phyloP scores from a whole-genome alignment of 1,140 invertebrate genomes.

The Papilio dardanus region DNA sequence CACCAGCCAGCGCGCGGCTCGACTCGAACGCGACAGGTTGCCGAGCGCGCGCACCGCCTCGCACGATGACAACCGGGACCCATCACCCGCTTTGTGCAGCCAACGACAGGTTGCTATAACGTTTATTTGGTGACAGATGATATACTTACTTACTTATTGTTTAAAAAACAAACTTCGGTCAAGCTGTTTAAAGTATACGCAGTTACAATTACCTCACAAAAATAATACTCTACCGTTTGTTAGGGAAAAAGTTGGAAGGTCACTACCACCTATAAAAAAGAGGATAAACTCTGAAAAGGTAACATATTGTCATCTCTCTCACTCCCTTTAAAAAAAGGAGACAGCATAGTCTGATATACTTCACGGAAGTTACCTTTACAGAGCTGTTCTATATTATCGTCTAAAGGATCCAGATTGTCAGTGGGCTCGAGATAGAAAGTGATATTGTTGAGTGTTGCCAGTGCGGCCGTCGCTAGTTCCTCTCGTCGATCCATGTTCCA shows the following conservation, averaged over 20 bases:
- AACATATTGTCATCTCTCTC: background rate
- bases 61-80: conserved; percentile 51
- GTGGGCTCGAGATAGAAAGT: conserved; percentile 75
- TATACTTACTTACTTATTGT: background rate
- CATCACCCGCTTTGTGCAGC: conserved; percentile 39
- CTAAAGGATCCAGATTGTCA: conserved; percentile 55
- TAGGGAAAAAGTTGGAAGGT: too few species aligned
- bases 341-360: background rate
- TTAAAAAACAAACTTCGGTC: background rate
- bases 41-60: conserved; percentile 73
- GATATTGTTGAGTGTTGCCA: conserved; percentile 78
- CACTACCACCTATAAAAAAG: too few species aligned
- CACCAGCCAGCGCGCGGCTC: conserved; percentile 64
- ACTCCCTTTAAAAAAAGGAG: background rate
- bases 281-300: too few species aligned
- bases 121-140: background rate
- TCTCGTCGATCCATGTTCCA: conserved; percentile 54
- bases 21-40: conserved; percentile 64
- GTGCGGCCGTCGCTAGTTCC: conserved; percentile 68
- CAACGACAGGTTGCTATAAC: conserved; percentile 61
- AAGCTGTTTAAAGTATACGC: background rate
- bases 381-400: conserved; percentile 58
- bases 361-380: conserved; percentile 61
- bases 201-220: background rate
- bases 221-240: too few species aligned